Percentiles rank a stretch among this genome's conserved stretches.
phyloP scores from a whole-genome alignment of 2,888 invertebrate species.

The Eupithecia pulchellata region DNA sequence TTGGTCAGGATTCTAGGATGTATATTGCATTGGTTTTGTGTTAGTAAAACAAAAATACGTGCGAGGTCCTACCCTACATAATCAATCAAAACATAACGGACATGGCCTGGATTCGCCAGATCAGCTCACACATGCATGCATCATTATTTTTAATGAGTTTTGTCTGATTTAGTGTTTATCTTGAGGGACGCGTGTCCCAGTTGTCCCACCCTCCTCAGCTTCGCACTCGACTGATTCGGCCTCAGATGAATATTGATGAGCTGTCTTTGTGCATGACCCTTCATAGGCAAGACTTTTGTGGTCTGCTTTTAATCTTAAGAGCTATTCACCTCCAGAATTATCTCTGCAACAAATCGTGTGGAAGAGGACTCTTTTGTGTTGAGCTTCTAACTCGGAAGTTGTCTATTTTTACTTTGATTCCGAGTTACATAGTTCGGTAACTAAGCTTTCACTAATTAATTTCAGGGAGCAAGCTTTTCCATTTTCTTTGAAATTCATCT shows the following conservation, averaged over 20 bases:
- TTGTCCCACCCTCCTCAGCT: conserved; percentile 64
- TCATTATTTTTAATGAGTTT: conserved; percentile 49
- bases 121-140: conserved; percentile 41
- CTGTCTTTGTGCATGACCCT: conserved; percentile 38
- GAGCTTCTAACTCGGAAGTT: background rate
- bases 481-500: conserved; percentile 33
- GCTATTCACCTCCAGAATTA: conserved; percentile 20
- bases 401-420: conserved; percentile 3
- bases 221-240: conserved; percentile 56
- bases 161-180: conserved; percentile 50
- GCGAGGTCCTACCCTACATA: background rate
- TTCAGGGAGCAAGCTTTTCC: conserved; percentile 24
- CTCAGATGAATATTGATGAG: conserved; percentile 52
- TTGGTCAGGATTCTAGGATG: background rate
- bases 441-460: conserved; percentile 29
- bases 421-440: conserved; percentile 15
- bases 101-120: conserved; percentile 7
- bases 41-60: background rate
- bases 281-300: conserved; percentile 35
- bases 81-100: conserved; percentile 15
- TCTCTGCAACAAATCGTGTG: conserved; percentile 24
- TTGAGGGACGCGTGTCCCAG: conserved; percentile 56
- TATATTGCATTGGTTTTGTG: background rate
- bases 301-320: conserved; percentile 34
- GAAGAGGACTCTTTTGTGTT: conserved; percentile 6